phyloP scores from a whole-genome alignment of 2,113 vertebrate genomes.

The Corythornis vintsioides region DNA sequence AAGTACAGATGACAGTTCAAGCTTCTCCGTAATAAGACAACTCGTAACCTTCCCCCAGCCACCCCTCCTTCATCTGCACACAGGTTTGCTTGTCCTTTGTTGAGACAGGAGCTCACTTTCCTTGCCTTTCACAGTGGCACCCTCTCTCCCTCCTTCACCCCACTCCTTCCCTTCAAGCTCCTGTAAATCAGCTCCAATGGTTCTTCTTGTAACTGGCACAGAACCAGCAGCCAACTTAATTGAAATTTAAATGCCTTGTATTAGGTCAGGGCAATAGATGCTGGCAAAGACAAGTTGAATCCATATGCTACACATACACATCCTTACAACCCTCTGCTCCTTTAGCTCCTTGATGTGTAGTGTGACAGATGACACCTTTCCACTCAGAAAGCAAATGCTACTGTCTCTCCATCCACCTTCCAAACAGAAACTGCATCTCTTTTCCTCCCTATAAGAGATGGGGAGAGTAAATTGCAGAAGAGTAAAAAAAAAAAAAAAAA shows the following conservation, averaged over 20 bases:
- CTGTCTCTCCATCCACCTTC: not conserved
- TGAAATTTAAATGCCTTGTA: constrained; percentile 40
- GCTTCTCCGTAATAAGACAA: constrained; percentile 61
- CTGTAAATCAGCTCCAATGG: not conserved
- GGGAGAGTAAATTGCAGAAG: constrained; percentile 44
- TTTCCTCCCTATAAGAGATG: not conserved
- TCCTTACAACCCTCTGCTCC: not conserved
- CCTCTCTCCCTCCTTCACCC: not conserved
- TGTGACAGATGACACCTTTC: not conserved
- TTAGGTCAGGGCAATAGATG: not conserved
- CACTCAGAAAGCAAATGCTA: constrained; percentile 31
- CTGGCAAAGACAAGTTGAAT: not conserved
- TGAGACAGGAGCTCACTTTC: constrained; percentile 44
- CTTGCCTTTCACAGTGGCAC: constrained; percentile 29
- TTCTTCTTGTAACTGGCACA: constrained; percentile 16
- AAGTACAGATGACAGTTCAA: constrained; percentile 58
- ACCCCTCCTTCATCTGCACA: constrained; percentile 33
- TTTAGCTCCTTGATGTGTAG: not conserved
- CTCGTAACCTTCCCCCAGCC: constrained; percentile 7
- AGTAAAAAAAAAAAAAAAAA: not conserved
- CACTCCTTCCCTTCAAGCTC: constrained; percentile 27
- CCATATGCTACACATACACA: not conserved
- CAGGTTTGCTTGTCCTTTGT: constrained; percentile 35
- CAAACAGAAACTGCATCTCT: constrained; percentile 10
- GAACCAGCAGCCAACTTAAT: constrained; percentile 45